Conservation (phyloP, 1,140 invertebrate genomes). For the Neotoxoptera formosana region DNA sequence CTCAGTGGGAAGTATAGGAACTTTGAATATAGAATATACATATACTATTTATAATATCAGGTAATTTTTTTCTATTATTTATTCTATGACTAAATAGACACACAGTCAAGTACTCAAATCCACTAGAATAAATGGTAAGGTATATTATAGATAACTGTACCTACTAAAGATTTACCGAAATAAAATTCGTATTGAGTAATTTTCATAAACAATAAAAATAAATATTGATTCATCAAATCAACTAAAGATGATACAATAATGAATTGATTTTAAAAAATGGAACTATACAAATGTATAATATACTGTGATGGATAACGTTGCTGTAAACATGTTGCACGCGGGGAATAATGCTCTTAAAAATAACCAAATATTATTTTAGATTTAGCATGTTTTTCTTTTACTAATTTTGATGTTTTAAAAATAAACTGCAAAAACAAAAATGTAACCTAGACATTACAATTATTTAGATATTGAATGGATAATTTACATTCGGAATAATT, state of each 20-base stretch:
- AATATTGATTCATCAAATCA: neutral
- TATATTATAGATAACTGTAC: no score
- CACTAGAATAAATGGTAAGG: no score
- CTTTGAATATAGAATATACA: no score
- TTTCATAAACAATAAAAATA: neutral
- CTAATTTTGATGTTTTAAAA: neutral
- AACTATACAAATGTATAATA: neutral
- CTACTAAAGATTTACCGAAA: no score
- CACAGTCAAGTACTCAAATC: no score
- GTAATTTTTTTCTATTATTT: no score
- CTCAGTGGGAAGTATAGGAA: no score
- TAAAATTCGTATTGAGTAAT: neutral
- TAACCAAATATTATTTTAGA: neutral
- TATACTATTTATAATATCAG: no score
- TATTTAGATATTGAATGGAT: neutral
- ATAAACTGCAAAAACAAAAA: neutral
- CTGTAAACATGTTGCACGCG: neutral
- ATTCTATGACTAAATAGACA: no score
- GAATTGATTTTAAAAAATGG: neutral
- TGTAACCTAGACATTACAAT: neutral
- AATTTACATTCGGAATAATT: neutral
- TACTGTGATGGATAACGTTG: neutral
- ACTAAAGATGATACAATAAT: neutral
- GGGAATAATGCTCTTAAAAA: neutral
- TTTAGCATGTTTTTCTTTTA: neutral